Evolutionary conservation across 2,797 vertebrate genomes (phyloP), one percentile per base, ranked within the genome.

Genomic region (Melanotaenia pygmaea): DNA sequence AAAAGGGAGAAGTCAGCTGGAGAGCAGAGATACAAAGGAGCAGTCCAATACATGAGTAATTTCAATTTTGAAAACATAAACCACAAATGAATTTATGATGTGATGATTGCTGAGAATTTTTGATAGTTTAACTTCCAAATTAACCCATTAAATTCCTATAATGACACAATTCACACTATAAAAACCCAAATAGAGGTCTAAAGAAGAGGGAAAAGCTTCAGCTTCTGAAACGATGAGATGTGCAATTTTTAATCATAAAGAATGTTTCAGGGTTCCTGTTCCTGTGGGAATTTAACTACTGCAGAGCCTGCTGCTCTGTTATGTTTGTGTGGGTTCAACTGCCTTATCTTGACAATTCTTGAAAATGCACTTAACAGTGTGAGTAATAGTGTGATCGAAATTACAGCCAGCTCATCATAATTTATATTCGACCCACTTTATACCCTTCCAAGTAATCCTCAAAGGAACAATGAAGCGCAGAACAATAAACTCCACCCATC

Each of bases 261-360:
- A 83, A 81, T 83, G 71, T 61, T 70, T 86, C 59, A 9, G 63
- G 60, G 66, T 68, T 76, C 13, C 3, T 77, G 72, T 87, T 83
- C 61, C 81, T 82, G 82, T 85, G 89, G 86, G 90, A 89, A 90
- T 89, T 86, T 82, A 74, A 80, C 84, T 86, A 89, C 78, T 92
- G 92, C 87, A 81, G 79, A 54, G 80, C 67, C 68, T 64, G 82
- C 69, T 59, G 72, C 58, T 70, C 68, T 77, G 70, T 80, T 77
- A 47, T 66, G 54, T 77, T 88, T 90, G 81, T 78, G 65, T 82
- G 79, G 66, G 43, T 77, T 79, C 61, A 73, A 20, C 59, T 68
- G 71, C 67, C 64, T 85, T 73, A 66, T 72, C 50, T 65, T 78
- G 65, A 37, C 69, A 77, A 59, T 70, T 67, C 76, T 63, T 72